Percentiles rank a stretch among this genome's conserved stretches.
These are phyloP conservation scores for Cremastobaeus sp. DNA, from an alignment of 2,888 invertebrate genomes.

Conservation along the genomic window DNA sequence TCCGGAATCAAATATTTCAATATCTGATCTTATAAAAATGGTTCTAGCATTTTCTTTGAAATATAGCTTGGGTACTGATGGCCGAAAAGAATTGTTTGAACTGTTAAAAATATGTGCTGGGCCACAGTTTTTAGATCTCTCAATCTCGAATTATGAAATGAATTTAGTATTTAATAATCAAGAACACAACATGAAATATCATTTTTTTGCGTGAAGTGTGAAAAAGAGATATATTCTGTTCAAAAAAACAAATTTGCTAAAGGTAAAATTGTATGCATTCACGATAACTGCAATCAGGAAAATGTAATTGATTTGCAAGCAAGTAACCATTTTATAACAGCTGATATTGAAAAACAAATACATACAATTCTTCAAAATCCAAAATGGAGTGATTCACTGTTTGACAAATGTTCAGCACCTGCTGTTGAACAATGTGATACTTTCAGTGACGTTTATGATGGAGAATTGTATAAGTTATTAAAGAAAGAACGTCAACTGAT, in stretches of 20 bases:
- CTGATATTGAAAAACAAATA: conserved; percentile 29
- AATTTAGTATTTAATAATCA: conserved; percentile 11
- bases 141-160: conserved; percentile 25
- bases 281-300: background rate
- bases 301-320: conserved; percentile 9
- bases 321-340: conserved; percentile 20
- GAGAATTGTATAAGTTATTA: conserved; percentile 18
- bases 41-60: conserved; percentile 20
- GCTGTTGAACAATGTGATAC: background rate
- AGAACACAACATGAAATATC: conserved; percentile 14
- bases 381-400: conserved; percentile 5
- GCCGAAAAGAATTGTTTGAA: background rate
- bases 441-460: conserved; percentile 15
- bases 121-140: conserved; percentile 21
- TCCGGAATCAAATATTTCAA: too few relatives aligned
- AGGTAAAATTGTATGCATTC: background rate
- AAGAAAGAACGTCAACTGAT: conserved; percentile 15
- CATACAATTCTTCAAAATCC: conserved; percentile 19
- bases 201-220: conserved; percentile 28
- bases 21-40: too few relatives aligned
- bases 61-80: background rate
- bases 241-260: background rate
- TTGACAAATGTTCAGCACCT: conserved; percentile 3
- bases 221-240: too few relatives aligned
- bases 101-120: conserved; percentile 34